Evolutionary conservation across 2,113 vertebrate species (phyloP), one percentile per base, ranked within the genome.

Genomic region (Cephalopholis sonnerati): DNA sequence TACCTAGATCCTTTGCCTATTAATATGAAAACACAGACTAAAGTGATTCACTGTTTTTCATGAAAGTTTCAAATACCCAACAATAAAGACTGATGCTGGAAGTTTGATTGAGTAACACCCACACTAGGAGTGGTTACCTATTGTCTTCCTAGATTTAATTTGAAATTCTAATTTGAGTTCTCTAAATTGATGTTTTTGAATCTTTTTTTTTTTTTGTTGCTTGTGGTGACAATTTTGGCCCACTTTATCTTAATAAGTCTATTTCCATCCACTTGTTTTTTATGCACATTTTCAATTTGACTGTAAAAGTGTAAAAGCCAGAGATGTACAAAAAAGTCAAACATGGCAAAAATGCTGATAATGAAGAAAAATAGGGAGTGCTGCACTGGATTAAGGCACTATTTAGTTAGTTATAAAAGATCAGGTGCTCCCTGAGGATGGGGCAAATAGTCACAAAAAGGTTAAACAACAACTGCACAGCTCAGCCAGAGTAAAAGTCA

Each of bases 41-140:
- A 73, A 75, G 57, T 81, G 59, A 39, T 78, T n/a, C n/a, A n/a
- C n/a, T n/a, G n/a, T 16, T 70, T 72, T 75, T 54, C 46, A 44
- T n/a, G 63, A 82, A 68, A 18, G 13, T 75, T 67, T 78, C 17
- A 81, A 64, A 39, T 32, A 27, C 71, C 29, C 51, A 16, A 36
- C 50, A 58, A 3, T 6, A 83, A 11, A 25, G 54, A 67, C 44
- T 32, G 27, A 67, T 25, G 39, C 24, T 25, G 29, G 25, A 9
- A 36, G 57, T 71, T 76, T 46, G 69, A n/a, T n/a, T n/a, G 41
- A 65, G 58, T 51, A 51, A n/a, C n/a, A n/a, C n/a, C n/a, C n/a
- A n/a, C n/a, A n/a, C 7, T 61, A 36, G 32, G 15, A 41, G 22
- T 46, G 61, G 4, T 48, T 62, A 9, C 29, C 10, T 22, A 10